Evolutionary conservation across 1,140 invertebrate species (phyloP).

Genomic region (Cyclargus thomasi): DNA sequence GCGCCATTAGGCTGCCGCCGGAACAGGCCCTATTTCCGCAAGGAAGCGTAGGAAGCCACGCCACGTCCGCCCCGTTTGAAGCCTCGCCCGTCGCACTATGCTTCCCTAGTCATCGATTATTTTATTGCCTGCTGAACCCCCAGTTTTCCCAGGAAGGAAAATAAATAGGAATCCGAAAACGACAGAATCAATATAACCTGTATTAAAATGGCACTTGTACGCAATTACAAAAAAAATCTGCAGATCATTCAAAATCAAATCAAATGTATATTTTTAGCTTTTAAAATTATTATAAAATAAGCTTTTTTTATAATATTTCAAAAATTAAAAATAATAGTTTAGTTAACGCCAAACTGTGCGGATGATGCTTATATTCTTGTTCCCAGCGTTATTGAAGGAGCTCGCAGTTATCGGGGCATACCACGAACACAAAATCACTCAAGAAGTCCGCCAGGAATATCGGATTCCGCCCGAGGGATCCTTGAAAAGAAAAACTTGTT

Average conservation of each 20-base stretch:
- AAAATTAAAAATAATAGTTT: no score
- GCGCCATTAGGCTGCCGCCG: conserved; percentile 60
- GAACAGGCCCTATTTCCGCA: conserved; percentile 69
- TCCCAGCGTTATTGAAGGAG: neutral
- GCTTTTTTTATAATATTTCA: no score
- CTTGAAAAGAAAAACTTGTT: conserved; percentile 15
- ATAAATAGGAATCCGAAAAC: neutral
- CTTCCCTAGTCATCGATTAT: conserved; percentile 42
- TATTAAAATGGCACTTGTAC: no score
- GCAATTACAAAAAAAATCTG: no score
- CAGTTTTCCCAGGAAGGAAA: conserved; percentile 2
- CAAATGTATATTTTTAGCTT: no score
- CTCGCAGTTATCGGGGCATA: neutral
- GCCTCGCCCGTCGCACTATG: conserved; percentile 41
- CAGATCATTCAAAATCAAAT: no score
- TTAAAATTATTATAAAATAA: no score
- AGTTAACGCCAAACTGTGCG: no score
- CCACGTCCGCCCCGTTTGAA: conserved; percentile 37
- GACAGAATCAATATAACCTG: neutral
- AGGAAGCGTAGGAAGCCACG: conserved; percentile 62
- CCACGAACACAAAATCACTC: conserved; percentile 1
- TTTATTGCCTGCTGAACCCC: conserved; percentile 29
- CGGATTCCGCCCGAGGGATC: conserved; percentile 8
- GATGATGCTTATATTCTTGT: neutral
- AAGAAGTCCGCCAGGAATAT: conserved; percentile 6